These are phyloP conservation scores for Drosophila micromelanica DNA, from an alignment of 1,140 invertebrate species.

Conservation along the genomic window DNA sequence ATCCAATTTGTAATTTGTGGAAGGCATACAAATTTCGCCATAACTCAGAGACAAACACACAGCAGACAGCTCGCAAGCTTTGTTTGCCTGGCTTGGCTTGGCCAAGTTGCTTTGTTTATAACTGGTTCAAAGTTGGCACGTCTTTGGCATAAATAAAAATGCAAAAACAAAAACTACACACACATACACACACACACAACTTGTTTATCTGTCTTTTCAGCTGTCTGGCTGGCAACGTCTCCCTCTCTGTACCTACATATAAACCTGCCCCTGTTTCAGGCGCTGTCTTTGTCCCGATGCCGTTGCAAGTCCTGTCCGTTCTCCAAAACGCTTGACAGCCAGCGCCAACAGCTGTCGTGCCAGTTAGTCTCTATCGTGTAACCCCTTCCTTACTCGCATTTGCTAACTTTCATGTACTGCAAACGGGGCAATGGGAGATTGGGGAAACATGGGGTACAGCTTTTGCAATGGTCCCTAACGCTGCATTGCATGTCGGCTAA, in stretches of 20 bases:
- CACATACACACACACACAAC: conserved; percentile 42
- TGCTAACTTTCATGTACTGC: not conserved
- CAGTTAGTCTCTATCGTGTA: conserved; percentile 61
- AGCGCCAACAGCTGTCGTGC: conserved; percentile 74
- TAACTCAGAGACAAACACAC: conserved; percentile 39
- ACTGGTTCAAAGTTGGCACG: conserved; percentile 80
- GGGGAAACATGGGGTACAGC: not conserved
- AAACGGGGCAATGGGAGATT: not conserved
- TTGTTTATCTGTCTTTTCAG: conserved; percentile 77
- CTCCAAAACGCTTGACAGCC: conserved; percentile 61
- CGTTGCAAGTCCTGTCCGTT: conserved; percentile 30
- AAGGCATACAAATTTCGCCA: conserved; percentile 77
- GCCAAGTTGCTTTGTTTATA: conserved; percentile 70
- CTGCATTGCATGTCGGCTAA: conserved; percentile 50
- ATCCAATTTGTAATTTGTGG: conserved; percentile 47
- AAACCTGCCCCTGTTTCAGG: conserved; percentile 22
- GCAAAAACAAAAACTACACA: conserved; percentile 21
- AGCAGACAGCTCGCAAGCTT: conserved; percentile 35
- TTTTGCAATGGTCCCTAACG: conserved; percentile 12
- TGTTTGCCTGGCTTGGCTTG: conserved; percentile 51
- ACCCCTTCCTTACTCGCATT: conserved; percentile 6
- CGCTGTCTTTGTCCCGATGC: conserved; percentile 35
- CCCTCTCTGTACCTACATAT: conserved; percentile 1
- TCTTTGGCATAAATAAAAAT: conserved; percentile 70
- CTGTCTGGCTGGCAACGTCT: conserved; percentile 53